Conservation (phyloP, 2,888 invertebrate genomes). For the Epistrophe eligans region DNA sequence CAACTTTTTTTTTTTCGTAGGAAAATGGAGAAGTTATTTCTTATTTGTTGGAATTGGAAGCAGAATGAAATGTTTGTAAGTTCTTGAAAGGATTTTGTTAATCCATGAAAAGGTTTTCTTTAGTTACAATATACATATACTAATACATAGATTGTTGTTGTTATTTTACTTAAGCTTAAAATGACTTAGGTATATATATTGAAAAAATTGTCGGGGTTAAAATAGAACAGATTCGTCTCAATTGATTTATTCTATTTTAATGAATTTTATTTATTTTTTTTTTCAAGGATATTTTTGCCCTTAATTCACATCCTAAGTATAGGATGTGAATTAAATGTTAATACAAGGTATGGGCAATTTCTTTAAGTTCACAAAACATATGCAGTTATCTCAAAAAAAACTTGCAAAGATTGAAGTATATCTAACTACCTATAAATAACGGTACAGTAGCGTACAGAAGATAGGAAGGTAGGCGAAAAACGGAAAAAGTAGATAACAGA, state of each 20-base stretch:
- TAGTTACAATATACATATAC: background rate
- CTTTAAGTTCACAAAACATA: background rate
- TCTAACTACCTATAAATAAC: background rate
- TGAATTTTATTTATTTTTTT: background rate
- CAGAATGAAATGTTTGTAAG: conserved; percentile 16
- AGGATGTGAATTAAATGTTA: conserved; percentile 32
- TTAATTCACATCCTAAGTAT: too few species aligned
- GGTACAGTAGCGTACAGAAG: too few species aligned
- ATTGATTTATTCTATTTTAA: conserved; percentile 51
- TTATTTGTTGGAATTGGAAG: background rate
- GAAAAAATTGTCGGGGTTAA: background rate
- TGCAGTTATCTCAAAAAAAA: too few species aligned
- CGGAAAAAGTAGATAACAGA: background rate
- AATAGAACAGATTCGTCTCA: conserved; percentile 26
- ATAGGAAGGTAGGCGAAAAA: too few species aligned
- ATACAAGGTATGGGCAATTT: background rate
- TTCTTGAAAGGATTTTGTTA: conserved; percentile 60
- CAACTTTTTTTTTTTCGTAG: background rate
- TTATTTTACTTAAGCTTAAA: background rate
- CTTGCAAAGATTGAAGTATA: background rate
- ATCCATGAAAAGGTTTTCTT: conserved; percentile 60
- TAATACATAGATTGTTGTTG: conserved; percentile 15
- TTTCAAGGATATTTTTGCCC: background rate
- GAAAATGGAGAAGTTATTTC: background rate
- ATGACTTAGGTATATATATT: background rate